phyloP scores from a whole-genome alignment of 2,888 invertebrate genomes.

The Protophormia terraenovae region DNA sequence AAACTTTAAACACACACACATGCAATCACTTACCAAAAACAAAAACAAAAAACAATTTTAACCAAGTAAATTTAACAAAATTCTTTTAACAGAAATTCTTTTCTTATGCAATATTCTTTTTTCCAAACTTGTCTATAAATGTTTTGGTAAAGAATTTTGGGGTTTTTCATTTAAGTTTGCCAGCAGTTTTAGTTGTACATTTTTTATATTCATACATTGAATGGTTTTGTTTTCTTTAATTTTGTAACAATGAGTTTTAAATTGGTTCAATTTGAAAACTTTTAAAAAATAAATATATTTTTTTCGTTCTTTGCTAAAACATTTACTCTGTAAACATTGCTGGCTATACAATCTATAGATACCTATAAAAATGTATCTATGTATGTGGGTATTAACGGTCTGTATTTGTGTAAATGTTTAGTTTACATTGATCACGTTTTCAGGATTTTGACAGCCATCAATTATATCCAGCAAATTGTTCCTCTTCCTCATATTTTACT shows the following conservation, averaged over 20 bases:
- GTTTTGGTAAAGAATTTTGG: conserved; percentile 5
- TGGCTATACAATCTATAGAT: background rate
- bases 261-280: conserved; percentile 34
- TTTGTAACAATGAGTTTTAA: conserved; percentile 31
- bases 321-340: background rate
- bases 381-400: background rate
- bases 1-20: background rate
- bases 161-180: background rate
- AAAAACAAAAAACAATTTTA: background rate
- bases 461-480: conserved; percentile 33
- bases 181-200: background rate
- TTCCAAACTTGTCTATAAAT: background rate
- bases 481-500: background rate
- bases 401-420: conserved; percentile 8
- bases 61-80: background rate
- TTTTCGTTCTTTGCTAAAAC: background rate
- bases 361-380: background rate
- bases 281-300: background rate
- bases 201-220: background rate
- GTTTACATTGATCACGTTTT: conserved; percentile 39
- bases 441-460: conserved; percentile 58
- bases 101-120: background rate
- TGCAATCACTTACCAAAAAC: too few relatives aligned
- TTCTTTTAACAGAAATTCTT: background rate
- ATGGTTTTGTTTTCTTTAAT: conserved; percentile 14